Evolutionary conservation across 2,113 vertebrate species (phyloP).

Genomic region (Scopus umbretta): DNA sequence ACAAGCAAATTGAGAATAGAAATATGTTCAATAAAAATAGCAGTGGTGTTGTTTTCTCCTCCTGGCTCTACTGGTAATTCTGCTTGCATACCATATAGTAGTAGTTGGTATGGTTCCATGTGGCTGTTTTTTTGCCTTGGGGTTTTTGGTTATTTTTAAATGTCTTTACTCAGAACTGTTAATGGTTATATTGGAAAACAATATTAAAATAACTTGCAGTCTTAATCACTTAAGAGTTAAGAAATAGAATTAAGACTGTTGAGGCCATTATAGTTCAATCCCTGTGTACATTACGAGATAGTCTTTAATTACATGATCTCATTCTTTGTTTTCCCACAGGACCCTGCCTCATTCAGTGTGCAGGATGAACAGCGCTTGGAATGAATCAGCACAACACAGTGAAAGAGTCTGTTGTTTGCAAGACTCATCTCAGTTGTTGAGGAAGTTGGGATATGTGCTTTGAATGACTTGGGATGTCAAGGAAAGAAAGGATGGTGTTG

Average conservation of each 20-base stretch:
- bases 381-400: slow-evolving; percentile 32
- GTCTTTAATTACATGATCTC: slow-evolving; percentile 50
- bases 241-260: neutral
- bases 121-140: neutral
- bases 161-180: neutral
- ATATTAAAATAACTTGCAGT: neutral
- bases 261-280: slow-evolving; percentile 9
- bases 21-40: neutral
- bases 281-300: slow-evolving; percentile 18
- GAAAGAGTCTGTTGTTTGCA: slow-evolving; percentile 51
- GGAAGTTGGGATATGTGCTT: slow-evolving; percentile 19
- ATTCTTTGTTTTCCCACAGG: slow-evolving; percentile 49
- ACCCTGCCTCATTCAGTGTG: slow-evolving; percentile 4
- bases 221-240: slow-evolving; percentile 17
- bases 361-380: slow-evolving; percentile 27
- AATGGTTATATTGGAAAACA: neutral
- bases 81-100: neutral
- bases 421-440: slow-evolving; percentile 24
- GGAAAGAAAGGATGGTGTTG: slow-evolving; percentile 22
- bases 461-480: slow-evolving; percentile 15
- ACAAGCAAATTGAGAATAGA: neutral
- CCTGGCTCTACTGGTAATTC: neutral
- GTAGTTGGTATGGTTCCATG: neutral
- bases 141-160: neutral
- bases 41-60: neutral